These are phyloP conservation scores for Caracal caracal DNA, from an alignment of 2,113 vertebrate species.

Conservation along the genomic window DNA sequence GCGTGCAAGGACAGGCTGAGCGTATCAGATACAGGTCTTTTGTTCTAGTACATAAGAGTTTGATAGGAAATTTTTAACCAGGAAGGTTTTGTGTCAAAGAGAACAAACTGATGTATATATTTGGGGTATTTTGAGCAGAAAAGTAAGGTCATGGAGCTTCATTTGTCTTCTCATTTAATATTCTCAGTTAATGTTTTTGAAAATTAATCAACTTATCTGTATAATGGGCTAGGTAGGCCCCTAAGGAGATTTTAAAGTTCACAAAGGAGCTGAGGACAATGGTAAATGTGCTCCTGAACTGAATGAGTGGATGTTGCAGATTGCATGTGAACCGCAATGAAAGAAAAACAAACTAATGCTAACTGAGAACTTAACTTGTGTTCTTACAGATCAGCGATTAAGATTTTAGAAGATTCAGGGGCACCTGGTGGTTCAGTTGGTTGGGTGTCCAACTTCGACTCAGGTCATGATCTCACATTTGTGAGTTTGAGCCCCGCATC, in stretches of 20 bases:
- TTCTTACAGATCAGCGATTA: not conserved
- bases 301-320: not conserved
- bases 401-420: not conserved
- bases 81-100: not conserved
- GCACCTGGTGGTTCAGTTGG: no score
- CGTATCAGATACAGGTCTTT: not conserved
- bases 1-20: not conserved
- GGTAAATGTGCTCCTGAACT: not conserved
- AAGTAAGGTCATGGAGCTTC: not conserved
- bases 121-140: not conserved
- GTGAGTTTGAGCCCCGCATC: no score
- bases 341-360: conserved; percentile 25
- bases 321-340: not conserved
- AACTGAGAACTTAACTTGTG: not conserved
- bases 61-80: conserved; percentile 15
- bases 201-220: not conserved
- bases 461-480: no score
- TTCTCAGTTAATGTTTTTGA: not conserved
- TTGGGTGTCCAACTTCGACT: no score
- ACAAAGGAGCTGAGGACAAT: not conserved
- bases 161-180: not conserved
- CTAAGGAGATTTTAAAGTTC: conserved; percentile 11
- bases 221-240: not conserved
- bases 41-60: not conserved
- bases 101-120: not conserved